Percentiles rank a stretch among this genome's conserved stretches.
Evolutionary conservation across 35 echinoderm and acorn worm species (phyloP).

Genomic region (Apostichopus californicus): DNA sequence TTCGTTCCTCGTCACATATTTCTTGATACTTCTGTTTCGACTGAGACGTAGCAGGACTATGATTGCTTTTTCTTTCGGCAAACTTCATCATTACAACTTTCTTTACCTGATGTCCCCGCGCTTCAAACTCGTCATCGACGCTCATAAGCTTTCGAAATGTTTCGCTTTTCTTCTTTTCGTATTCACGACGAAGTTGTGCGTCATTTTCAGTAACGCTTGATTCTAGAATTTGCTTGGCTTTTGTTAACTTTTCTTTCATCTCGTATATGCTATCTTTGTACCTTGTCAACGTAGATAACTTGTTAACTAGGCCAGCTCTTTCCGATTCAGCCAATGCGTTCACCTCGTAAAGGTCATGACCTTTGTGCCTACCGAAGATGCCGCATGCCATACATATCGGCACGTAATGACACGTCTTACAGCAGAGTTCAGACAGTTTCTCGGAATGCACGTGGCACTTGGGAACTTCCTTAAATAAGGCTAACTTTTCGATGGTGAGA

Average conservation of each 20-base stretch:
- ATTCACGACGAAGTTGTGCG: neutral
- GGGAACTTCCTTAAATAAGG: neutral
- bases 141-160: neutral
- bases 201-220: neutral
- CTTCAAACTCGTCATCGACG: neutral
- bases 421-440: neutral
- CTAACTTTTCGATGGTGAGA: neutral
- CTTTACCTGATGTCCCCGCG: neutral
- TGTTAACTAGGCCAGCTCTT: neutral
- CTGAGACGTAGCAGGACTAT: neutral
- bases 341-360: neutral
- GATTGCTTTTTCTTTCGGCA: neutral
- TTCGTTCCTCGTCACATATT: neutral
- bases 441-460: constrained; percentile 1
- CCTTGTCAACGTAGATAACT: neutral
- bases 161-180: neutral
- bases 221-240: neutral
- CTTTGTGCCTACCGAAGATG: neutral
- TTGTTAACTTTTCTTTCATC: neutral
- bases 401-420: neutral
- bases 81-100: neutral
- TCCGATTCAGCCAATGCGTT: neutral
- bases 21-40: neutral
- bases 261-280: neutral
- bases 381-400: constrained; percentile 31